phyloP scores from a whole-genome alignment of 2,113 vertebrate genomes.

The Lampris incognitus region DNA sequence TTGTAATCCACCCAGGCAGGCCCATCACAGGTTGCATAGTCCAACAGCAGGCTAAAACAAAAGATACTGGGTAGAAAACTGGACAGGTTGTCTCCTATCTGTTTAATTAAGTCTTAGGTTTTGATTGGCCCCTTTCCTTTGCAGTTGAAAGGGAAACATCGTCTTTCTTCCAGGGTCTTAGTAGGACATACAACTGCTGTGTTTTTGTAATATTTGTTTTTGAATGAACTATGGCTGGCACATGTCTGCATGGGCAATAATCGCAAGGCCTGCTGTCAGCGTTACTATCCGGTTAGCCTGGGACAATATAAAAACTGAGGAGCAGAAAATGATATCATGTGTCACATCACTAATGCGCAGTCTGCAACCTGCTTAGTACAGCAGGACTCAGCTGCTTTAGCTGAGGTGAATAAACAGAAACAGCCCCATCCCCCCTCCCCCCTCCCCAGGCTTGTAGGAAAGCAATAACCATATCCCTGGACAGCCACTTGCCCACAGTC shows the following conservation, averaged over 20 bases:
- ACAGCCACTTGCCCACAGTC: not conserved
- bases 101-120: constrained; percentile 26
- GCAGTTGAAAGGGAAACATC: constrained; percentile 22
- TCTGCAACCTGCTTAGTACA: constrained; percentile 65
- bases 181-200: not conserved
- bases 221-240: not conserved
- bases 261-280: constrained; percentile 28
- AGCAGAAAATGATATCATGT: constrained; percentile 81
- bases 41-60: not conserved
- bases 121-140: not conserved
- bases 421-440: not conserved
- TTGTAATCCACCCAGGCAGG: not conserved
- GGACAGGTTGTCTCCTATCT: not conserved
- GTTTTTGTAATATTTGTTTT: constrained; percentile 7
- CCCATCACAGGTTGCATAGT: not conserved
- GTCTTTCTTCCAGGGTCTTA: constrained; percentile 13
- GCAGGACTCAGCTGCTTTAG: constrained; percentile 42
- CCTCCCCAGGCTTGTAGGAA: not conserved
- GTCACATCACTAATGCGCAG: constrained; percentile 72
- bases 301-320: constrained; percentile 63
- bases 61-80: constrained; percentile 1
- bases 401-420: not conserved
- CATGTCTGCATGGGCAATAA: constrained; percentile 21
- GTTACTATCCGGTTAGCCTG: constrained; percentile 56
- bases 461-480: not conserved